A percentile compares a stretch with the other conserved stretches of the same genome.
Conservation (phyloP, 2,113 vertebrate species). For the Romanogobio albipinnatus region DNA sequence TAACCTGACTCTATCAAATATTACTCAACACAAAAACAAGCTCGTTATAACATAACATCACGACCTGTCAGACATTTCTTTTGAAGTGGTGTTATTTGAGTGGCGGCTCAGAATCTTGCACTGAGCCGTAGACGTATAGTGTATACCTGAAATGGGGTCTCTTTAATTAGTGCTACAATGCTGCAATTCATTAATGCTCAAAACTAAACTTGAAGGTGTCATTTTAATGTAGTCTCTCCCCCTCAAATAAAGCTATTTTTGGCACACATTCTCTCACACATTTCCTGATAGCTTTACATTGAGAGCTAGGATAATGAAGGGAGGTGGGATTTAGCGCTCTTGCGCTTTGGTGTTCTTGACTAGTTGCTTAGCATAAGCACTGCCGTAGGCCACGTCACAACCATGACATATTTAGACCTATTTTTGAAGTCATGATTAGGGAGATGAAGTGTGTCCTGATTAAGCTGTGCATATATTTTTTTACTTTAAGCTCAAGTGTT, state of each 20-base stretch:
- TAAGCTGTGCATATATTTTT: neutral
- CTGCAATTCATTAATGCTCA: neutral
- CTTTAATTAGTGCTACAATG: slow-evolving; percentile 15
- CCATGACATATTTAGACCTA: neutral
- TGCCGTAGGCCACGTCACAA: slow-evolving; percentile 23
- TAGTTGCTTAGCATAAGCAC: slow-evolving; percentile 6
- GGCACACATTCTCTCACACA: neutral
- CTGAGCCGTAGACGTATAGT: neutral
- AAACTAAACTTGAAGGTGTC: neutral
- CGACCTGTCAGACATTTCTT: neutral
- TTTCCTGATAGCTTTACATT: slow-evolving; percentile 24
- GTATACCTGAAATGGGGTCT: neutral
- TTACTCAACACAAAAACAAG: slow-evolving; percentile 20
- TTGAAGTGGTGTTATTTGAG: neutral
- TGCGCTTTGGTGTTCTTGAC: slow-evolving; percentile 7
- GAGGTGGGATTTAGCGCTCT: neutral
- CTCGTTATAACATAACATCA: slow-evolving; percentile 7
- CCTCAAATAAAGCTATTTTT: neutral
- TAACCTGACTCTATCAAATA: slow-evolving; percentile 2
- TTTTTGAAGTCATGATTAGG: neutral
- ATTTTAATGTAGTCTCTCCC: neutral
- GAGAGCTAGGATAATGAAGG: slow-evolving; percentile 14
- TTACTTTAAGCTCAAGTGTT: neutral
- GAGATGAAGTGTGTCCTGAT: neutral
- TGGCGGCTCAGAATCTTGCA: neutral